These are phyloP conservation scores for Acanthornis magna DNA, from an alignment of 2,797 vertebrate genomes.

Conservation along the genomic window DNA sequence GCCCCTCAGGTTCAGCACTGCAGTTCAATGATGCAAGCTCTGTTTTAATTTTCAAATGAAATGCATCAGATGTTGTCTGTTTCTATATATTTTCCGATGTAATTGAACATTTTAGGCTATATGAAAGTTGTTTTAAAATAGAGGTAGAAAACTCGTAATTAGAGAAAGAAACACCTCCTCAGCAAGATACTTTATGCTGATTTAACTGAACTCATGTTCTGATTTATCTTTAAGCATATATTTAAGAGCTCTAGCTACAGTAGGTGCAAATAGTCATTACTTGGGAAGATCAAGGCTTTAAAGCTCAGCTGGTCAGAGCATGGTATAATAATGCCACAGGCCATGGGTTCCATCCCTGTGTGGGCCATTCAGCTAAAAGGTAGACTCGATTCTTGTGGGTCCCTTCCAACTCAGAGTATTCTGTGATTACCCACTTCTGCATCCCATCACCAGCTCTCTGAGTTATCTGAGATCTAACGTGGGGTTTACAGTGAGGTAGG, in stretches of 20 bases:
- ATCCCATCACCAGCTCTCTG: neutral
- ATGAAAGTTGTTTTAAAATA: neutral
- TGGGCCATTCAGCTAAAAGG: neutral
- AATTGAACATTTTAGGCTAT: neutral
- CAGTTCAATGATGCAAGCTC: neutral
- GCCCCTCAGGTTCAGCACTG: neutral
- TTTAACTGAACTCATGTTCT: neutral
- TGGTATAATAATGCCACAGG: neutral
- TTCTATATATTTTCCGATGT: neutral
- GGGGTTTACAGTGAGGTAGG: neutral
- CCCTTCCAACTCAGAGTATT: neutral
- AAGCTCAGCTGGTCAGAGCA: neutral
- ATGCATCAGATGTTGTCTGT: neutral
- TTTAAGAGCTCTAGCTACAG: neutral
- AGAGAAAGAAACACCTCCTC: neutral
- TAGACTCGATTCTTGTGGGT: neutral
- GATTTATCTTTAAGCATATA: neutral
- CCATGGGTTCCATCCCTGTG: neutral
- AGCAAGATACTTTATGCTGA: neutral
- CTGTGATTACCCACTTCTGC: neutral
- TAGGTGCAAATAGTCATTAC: neutral
- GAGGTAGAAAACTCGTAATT: neutral
- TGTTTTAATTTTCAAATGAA: neutral
- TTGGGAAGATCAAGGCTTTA: neutral
- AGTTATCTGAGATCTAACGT: rapidly evolving